A percentile compares a stretch with the other conserved stretches of the same genome.
phyloP scores from a whole-genome alignment of 2,797 vertebrate genomes.

The Lerista edwardsae region DNA sequence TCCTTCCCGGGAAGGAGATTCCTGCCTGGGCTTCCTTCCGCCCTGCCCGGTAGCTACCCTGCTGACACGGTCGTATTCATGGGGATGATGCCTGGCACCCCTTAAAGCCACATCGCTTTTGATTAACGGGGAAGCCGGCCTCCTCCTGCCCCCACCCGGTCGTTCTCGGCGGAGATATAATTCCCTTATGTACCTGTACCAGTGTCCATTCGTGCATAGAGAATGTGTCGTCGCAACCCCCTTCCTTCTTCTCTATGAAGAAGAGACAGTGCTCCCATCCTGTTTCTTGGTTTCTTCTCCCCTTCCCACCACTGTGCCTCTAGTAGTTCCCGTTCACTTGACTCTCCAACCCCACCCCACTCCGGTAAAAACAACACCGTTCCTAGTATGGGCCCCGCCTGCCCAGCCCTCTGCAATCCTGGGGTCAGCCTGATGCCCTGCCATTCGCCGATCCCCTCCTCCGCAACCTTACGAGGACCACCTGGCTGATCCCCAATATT shows the following conservation, averaged over 20 bases:
- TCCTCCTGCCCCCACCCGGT: not conserved
- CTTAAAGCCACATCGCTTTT: not conserved
- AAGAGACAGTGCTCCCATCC: not conserved
- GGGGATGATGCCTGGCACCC: not conserved
- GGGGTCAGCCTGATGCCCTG: not conserved
- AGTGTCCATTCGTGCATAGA: not conserved
- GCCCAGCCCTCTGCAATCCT: not conserved
- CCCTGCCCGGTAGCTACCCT: not conserved
- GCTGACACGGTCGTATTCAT: not conserved
- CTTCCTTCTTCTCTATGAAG: not conserved
- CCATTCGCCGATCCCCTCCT: not conserved
- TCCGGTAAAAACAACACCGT: not conserved
- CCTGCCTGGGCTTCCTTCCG: not conserved
- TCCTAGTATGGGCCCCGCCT: conserved; percentile 33
- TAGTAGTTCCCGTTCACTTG: not conserved
- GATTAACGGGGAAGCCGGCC: not conserved
- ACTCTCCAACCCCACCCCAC: not conserved
- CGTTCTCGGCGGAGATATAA: not conserved
- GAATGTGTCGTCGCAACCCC: no score
- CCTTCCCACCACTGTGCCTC: not conserved
- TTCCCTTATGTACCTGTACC: not conserved
- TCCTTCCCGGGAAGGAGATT: not conserved
- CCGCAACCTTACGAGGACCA: not conserved
- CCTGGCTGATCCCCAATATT: not conserved
- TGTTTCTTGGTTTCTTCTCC: not conserved